These are phyloP conservation scores for Plotosus lineatus DNA, from an alignment of 2,113 vertebrate species.

Conservation along the genomic window DNA sequence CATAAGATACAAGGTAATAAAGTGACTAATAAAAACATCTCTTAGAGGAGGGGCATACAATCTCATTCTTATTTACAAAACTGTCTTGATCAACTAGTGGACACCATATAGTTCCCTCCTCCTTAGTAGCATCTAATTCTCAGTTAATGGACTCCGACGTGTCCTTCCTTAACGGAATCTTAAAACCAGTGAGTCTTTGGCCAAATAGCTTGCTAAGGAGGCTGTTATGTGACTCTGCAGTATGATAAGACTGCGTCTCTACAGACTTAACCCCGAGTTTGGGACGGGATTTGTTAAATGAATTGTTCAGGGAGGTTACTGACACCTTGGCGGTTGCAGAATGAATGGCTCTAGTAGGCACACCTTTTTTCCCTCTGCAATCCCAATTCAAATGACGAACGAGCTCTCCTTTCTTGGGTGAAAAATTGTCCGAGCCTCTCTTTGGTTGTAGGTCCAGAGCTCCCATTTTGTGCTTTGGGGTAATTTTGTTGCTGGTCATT, in stretches of 20 bases:
- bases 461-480: constrained; percentile 70
- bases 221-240: constrained; percentile 92
- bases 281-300: constrained; percentile 74
- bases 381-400: constrained; percentile 73
- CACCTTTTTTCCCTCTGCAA: constrained; percentile 77
- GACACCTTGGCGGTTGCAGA: constrained; percentile 78
- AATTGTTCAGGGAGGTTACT: constrained; percentile 69
- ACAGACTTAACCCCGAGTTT: constrained; percentile 73
- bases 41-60: constrained; percentile 85
- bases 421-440: constrained; percentile 70
- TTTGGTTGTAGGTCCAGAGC: constrained; percentile 70
- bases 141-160: constrained; percentile 83
- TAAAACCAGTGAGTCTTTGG: constrained; percentile 96
- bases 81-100: constrained; percentile 71
- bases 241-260: constrained; percentile 78
- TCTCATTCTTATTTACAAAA: constrained; percentile 81
- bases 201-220: constrained; percentile 97
- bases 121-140: constrained; percentile 67
- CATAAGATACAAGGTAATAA: constrained; percentile 78
- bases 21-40: constrained; percentile 78
- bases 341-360: constrained; percentile 73
- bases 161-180: constrained; percentile 96
- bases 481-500: constrained; percentile 75
- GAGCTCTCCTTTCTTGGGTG: constrained; percentile 76
- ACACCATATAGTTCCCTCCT: constrained; percentile 58